Evolutionary conservation across 2,113 vertebrate species (phyloP).

Genomic region (Orthonyx spaldingii): DNA sequence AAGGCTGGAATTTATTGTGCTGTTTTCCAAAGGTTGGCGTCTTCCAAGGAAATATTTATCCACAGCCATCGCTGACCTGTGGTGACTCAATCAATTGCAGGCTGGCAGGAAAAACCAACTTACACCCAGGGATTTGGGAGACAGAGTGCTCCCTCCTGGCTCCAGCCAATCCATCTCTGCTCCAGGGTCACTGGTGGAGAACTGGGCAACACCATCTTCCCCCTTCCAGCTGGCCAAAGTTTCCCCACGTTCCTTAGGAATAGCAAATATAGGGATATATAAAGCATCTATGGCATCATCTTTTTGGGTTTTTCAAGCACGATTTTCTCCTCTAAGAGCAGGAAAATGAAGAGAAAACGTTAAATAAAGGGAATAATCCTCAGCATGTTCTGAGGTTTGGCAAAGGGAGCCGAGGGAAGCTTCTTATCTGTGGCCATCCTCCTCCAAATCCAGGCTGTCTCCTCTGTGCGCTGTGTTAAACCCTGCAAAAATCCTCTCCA

Average conservation of each 20-base stretch:
- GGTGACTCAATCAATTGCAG: constrained; percentile 32
- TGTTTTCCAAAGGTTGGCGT: constrained; percentile 8
- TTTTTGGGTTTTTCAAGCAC: background rate
- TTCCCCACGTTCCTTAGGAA: background rate
- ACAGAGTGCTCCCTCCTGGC: constrained; percentile 48
- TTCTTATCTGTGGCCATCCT: constrained; percentile 37
- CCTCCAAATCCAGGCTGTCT: constrained; percentile 41
- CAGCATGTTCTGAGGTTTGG: background rate
- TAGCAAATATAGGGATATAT: background rate
- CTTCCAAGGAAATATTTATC: constrained; percentile 53
- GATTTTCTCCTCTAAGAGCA: background rate
- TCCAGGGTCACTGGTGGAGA: background rate
- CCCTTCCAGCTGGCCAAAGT: background rate
- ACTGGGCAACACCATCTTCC: background rate
- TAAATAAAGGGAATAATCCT: constrained; percentile 30
- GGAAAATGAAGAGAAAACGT: background rate
- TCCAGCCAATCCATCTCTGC: constrained; percentile 24
- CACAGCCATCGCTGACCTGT: constrained; percentile 43
- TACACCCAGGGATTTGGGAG: constrained; percentile 13
- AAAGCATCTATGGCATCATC: background rate
- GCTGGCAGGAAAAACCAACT: constrained; percentile 52
- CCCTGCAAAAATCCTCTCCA: constrained; percentile 1
- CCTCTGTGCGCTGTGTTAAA: background rate
- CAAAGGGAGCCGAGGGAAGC: constrained; percentile 10
- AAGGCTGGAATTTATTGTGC: background rate